A percentile compares a stretch with the other conserved stretches of the same genome.
phyloP scores from a whole-genome alignment of 1,140 invertebrate genomes.

The Atopsyche davidsoni region DNA sequence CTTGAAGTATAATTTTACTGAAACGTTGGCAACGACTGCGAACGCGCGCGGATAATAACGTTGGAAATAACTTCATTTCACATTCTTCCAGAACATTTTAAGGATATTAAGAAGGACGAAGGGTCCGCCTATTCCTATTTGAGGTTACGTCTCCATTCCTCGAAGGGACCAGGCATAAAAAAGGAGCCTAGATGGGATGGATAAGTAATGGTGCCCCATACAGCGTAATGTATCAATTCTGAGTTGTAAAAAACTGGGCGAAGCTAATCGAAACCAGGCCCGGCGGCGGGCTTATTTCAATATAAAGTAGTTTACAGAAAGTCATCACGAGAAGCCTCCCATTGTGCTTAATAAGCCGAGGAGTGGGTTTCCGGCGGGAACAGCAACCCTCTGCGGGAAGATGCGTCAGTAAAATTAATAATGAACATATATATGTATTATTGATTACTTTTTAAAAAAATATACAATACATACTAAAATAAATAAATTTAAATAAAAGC shows the following conservation, averaged over 20 bases:
- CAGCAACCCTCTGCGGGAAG: no score
- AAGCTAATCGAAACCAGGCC: not conserved
- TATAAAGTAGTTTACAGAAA: no score
- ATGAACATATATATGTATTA: no score
- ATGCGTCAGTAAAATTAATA: no score
- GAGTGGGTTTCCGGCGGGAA: no score
- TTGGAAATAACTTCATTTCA: constrained; percentile 28
- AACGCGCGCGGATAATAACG: not conserved
- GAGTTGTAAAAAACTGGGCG: constrained; percentile 17
- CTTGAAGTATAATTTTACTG: not conserved
- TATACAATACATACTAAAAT: no score
- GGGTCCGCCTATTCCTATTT: constrained; percentile 18
- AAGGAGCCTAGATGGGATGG: constrained; percentile 17
- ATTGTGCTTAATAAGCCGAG: no score
- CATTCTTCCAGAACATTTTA: constrained; percentile 26
- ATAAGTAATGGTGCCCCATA: constrained; percentile 26
- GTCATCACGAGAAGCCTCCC: no score
- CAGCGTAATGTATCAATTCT: constrained; percentile 27
- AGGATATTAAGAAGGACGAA: constrained; percentile 21
- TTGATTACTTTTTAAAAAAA: no score
- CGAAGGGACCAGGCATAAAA: constrained; percentile 21
- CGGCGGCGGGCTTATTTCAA: not conserved
- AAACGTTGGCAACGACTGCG: not conserved
- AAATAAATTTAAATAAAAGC: no score
- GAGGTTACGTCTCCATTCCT: constrained; percentile 19